Evolutionary conservation across 2,797 vertebrate species (phyloP).

Genomic region (Clamator glandarius): DNA sequence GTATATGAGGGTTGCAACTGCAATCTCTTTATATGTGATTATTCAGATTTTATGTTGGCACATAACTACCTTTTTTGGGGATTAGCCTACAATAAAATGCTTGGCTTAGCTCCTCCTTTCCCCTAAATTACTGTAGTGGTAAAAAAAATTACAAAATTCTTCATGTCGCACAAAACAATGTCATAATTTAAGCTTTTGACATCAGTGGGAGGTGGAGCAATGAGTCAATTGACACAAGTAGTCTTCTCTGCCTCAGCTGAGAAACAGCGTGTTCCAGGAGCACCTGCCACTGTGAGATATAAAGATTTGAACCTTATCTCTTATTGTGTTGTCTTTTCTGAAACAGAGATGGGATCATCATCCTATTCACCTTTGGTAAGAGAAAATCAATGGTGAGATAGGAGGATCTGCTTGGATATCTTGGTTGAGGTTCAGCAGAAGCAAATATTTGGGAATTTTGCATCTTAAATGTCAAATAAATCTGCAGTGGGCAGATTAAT

Average conservation of each 20-base stretch:
- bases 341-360: slow-evolving; percentile 41
- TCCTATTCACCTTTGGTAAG: slow-evolving; percentile 59
- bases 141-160: background rate
- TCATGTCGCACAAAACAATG: background rate
- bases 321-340: background rate
- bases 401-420: background rate
- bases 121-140: background rate
- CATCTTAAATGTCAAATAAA: background rate
- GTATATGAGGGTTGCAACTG: background rate
- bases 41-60: background rate
- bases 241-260: background rate
- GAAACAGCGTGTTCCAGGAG: background rate
- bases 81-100: background rate
- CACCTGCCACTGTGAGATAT: background rate
- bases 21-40: background rate
- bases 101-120: background rate
- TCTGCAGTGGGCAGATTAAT: background rate
- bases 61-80: background rate
- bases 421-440: background rate
- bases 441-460: background rate
- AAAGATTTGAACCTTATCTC: background rate
- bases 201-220: slow-evolving; percentile 62
- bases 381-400: background rate
- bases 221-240: slow-evolving; percentile 66
- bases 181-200: slow-evolving; percentile 43